Evolutionary conservation across 2,113 vertebrate species (phyloP).

Genomic region (Salminus brasiliensis): DNA sequence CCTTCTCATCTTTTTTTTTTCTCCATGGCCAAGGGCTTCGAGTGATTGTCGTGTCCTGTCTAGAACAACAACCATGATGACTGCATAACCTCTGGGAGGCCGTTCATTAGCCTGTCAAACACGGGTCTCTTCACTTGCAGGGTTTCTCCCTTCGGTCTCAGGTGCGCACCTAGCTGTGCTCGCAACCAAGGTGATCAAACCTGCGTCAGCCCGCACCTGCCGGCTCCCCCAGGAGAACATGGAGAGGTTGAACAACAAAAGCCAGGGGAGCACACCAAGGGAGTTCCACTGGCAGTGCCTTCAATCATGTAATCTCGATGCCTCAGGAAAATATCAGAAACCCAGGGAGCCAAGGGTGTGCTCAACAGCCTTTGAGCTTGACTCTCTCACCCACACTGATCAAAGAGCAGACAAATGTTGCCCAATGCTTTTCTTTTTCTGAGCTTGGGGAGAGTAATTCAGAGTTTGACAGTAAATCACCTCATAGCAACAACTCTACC

Average conservation of each 20-base stretch:
- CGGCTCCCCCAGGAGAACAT: constrained; percentile 63
- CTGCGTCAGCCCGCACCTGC: constrained; percentile 76
- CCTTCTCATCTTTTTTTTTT: constrained; percentile 15
- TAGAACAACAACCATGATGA: constrained; percentile 72
- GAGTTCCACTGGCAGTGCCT: constrained; percentile 66
- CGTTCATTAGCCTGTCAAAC: constrained; percentile 73
- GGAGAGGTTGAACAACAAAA: constrained; percentile 67
- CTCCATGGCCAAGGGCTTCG: constrained; percentile 60
- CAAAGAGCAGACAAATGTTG: constrained; percentile 49
- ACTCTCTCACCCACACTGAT: constrained; percentile 40
- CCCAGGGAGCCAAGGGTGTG: constrained; percentile 29
- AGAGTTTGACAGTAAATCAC: constrained; percentile 48
- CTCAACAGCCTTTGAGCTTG: constrained; percentile 38
- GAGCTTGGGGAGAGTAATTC: constrained; percentile 21
- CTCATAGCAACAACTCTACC: constrained; percentile 42
- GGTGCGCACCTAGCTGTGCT: constrained; percentile 57
- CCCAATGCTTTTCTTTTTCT: constrained; percentile 21
- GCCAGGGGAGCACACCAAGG: constrained; percentile 56
- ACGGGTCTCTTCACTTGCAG: constrained; percentile 60
- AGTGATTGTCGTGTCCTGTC: constrained; percentile 69
- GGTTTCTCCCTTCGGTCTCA: constrained; percentile 59
- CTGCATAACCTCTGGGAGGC: constrained; percentile 70
- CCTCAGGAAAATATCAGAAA: constrained; percentile 47
- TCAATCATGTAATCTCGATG: constrained; percentile 67
- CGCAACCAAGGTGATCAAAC: constrained; percentile 77